Conservation (phyloP, 2,888 invertebrate species). For the Conchocele bisecta region DNA sequence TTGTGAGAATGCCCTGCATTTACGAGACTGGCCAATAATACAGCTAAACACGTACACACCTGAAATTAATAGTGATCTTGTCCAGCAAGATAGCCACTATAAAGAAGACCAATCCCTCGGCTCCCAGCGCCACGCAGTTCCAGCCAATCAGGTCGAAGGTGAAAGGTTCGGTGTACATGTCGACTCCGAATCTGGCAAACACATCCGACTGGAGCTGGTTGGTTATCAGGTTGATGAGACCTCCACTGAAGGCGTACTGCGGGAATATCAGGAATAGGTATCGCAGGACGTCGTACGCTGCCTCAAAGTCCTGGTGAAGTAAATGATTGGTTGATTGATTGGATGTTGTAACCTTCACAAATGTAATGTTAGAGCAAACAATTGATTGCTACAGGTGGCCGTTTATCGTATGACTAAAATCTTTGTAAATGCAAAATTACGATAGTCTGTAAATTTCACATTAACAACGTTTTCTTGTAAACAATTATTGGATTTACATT, state of each 20-base stretch:
- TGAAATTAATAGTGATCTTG: too few relatives aligned
- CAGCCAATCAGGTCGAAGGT: constrained; percentile 77
- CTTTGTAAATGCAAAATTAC: too few relatives aligned
- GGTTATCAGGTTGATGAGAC: constrained; percentile 79
- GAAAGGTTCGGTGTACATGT: constrained; percentile 80
- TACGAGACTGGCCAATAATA: too few relatives aligned
- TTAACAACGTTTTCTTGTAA: too few relatives aligned
- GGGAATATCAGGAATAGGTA: constrained; percentile 81
- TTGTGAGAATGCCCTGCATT: too few relatives aligned
- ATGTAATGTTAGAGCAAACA: too few relatives aligned
- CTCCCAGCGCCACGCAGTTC: constrained; percentile 77
- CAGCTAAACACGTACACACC: too few relatives aligned
- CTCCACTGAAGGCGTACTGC: constrained; percentile 80
- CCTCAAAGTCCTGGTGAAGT: constrained; percentile 20
- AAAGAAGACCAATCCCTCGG: constrained; percentile 81
- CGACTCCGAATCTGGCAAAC: constrained; percentile 78
- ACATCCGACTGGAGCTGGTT: constrained; percentile 81
- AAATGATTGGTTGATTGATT: neutral
- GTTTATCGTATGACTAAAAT: too few relatives aligned
- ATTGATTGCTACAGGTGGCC: too few relatives aligned
- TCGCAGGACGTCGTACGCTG: constrained; percentile 58
- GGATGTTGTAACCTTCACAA: neutral
- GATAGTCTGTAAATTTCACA: too few relatives aligned
- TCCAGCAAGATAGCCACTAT: constrained; percentile 77
- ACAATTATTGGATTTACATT: too few relatives aligned